Percentiles rank a stretch among this genome's conserved stretches.
Evolutionary conservation across 2,113 vertebrate genomes (phyloP).

Genomic region (Sigmodon hispidus): DNA sequence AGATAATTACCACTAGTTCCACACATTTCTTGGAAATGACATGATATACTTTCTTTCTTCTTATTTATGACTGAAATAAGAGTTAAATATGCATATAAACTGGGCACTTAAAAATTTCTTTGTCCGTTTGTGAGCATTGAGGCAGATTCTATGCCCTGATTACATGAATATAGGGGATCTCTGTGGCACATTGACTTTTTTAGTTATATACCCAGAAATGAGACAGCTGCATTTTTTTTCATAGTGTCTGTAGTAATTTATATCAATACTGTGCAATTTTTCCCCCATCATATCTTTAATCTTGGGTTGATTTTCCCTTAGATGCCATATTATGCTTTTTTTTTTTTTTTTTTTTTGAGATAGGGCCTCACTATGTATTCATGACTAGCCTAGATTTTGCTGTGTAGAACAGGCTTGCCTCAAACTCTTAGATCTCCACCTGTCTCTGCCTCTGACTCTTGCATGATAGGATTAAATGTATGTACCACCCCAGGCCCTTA

Average conservation of each 20-base stretch:
- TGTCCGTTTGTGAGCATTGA: not conserved
- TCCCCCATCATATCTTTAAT: not conserved
- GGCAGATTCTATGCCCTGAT: not conserved
- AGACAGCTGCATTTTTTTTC: not conserved
- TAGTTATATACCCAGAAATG: not conserved
- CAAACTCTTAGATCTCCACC: not conserved
- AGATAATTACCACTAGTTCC: not conserved
- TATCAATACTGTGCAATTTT: not conserved
- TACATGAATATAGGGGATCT: not conserved
- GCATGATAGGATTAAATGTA: not conserved
- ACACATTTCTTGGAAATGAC: not conserved
- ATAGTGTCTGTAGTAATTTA: not conserved
- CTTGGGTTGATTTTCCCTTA: not conserved
- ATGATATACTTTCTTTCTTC: not conserved
- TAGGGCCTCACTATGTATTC: not conserved
- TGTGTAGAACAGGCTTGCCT: not conserved
- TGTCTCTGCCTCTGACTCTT: not conserved
- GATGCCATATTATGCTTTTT: not conserved
- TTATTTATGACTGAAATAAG: not conserved
- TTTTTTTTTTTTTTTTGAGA: not conserved
- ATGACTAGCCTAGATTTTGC: not conserved
- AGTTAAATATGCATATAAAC: not conserved
- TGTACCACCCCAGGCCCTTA: not conserved
- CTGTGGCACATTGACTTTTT: not conserved
- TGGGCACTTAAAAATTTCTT: not conserved